Evolutionary conservation across 2,113 vertebrate species (phyloP).

Genomic region (Tachysurus vachellii): DNA sequence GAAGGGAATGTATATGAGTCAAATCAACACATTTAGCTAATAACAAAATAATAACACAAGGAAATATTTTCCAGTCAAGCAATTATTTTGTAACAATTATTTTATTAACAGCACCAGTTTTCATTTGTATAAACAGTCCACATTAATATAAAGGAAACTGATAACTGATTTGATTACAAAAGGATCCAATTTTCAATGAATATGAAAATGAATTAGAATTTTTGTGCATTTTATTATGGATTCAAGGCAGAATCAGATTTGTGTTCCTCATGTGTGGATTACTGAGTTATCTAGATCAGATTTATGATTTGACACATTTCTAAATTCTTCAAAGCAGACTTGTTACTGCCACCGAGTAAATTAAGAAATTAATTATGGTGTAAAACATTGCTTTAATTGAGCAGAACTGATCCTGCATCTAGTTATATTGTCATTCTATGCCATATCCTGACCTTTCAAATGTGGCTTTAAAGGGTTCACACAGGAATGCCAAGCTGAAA

Average conservation of each 20-base stretch:
- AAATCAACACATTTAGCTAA: background rate
- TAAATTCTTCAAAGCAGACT: background rate
- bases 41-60: background rate
- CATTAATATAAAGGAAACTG: background rate
- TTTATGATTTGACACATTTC: background rate
- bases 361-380: background rate
- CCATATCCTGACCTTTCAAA: no score
- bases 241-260: slow-evolving; percentile 3
- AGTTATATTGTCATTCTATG: background rate
- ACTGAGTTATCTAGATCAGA: background rate
- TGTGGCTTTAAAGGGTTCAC: no score
- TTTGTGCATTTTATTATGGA: slow-evolving; percentile 21
- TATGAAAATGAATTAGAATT: slow-evolving; percentile 43
- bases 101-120: slow-evolving; percentile 19
- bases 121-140: slow-evolving; percentile 23
- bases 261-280: background rate
- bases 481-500: no score
- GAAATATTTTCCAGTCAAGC: background rate
- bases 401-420: background rate
- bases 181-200: background rate
- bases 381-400: background rate
- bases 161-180: background rate
- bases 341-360: background rate
- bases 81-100: background rate
- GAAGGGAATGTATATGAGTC: background rate